Evolutionary conservation across 2,797 vertebrate species (phyloP), one percentile per base, ranked within the genome.

Genomic region (Bucorvus abyssinicus): DNA sequence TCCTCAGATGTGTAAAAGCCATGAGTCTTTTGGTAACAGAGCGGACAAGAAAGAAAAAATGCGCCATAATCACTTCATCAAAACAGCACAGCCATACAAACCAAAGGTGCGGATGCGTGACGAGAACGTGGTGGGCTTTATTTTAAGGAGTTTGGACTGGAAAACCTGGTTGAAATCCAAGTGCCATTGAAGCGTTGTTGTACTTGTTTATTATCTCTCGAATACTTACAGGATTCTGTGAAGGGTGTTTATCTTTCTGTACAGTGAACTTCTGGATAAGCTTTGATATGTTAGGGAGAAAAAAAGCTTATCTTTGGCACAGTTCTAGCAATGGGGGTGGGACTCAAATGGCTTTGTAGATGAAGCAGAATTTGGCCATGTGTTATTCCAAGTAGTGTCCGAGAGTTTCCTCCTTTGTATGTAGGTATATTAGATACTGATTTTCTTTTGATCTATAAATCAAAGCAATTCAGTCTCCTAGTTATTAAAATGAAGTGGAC

Each of bases 31-130:
- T 97, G 99, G 99, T 94, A 99, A 99, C 95, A 98, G 99, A 96
- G 99, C 99, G 52, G 99, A 99, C 97, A 99, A 99, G 97, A 99
- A 99, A 91, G 99, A 99, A 96, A 99, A 99, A 97, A 99, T 98
- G 44, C 98, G 99, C 82, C 99, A 99, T 97, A 99, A 99, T 97
- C 99, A 99, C 97, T 99, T 99, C 98, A 99, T 99, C 97, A 99
- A 99, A 97, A 99, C 99, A 22, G 99, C 99, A 4, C 99, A 99
- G 97, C 99, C 99, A 0, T 99, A 99, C 97, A 99, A 99, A 98
- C 99, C 99, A 93, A 99, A 99, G 98, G 99, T 99, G 97, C 14
- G 27, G 53, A 13, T 15, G 38, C 12, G 13, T 32, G 24, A 75
- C 40, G 65, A 57, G 50, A 73, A 0, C 18, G 3, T 0, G 0